phyloP scores from a whole-genome alignment of 2,797 vertebrate genomes.

The Notamacropus eugenii region DNA sequence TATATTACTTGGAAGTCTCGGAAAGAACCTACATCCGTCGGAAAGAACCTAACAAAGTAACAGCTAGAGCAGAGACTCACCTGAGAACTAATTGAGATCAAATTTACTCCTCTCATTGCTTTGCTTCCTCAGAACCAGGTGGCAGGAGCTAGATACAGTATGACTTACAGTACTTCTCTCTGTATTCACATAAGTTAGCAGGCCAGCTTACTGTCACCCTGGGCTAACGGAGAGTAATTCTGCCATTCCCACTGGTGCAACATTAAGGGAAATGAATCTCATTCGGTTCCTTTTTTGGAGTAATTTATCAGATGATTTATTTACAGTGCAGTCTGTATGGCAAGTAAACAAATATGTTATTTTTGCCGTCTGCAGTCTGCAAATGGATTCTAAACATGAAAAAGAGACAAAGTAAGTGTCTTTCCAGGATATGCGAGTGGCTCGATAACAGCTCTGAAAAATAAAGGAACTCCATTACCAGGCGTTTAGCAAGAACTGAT shows the following conservation, averaged over 20 bases:
- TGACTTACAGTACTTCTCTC: conserved; percentile 36
- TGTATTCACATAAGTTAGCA: conserved; percentile 42
- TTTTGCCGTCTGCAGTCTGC: conserved; percentile 70
- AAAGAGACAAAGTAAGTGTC: conserved; percentile 79
- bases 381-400: conserved; percentile 79
- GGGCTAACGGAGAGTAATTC: conserved; percentile 75
- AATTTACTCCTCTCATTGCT: conserved; percentile 71
- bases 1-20: not conserved
- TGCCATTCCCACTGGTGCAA: conserved; percentile 52
- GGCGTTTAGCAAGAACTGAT: conserved; percentile 82
- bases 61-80: conserved; percentile 36
- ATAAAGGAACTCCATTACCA: conserved; percentile 81
- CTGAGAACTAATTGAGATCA: conserved; percentile 71
- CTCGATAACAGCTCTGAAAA: conserved; percentile 79
- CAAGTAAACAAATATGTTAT: conserved; percentile 82
- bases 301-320: conserved; percentile 82
- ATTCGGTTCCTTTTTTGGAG: conserved; percentile 67
- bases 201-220: conserved; percentile 67
- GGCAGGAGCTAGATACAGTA: conserved; percentile 33
- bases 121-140: conserved; percentile 56
- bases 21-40: conserved; percentile 6
- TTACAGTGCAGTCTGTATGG: conserved; percentile 72
- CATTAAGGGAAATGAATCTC: conserved; percentile 79
- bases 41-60: conserved; percentile 27
- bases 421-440: conserved; percentile 78